These are phyloP conservation scores for Parazoanthus atlanticus DNA, from an alignment of 92 coral and sea anemone genomes.

Conservation along the genomic window DNA sequence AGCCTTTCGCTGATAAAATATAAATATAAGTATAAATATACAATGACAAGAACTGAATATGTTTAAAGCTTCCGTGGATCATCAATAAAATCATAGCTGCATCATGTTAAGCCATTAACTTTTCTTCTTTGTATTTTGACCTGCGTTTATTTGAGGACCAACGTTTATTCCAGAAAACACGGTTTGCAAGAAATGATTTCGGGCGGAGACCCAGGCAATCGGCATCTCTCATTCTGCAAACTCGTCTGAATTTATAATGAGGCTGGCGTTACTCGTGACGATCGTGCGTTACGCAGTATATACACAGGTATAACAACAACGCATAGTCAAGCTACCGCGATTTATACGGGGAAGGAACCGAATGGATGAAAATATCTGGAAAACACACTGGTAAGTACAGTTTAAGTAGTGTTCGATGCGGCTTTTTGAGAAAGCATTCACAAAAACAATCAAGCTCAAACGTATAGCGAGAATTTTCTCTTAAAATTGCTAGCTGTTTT, in stretches of 20 bases:
- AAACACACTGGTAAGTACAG: background rate
- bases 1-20: too few species aligned
- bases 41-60: too few species aligned
- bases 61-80: too few species aligned
- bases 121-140: too few species aligned
- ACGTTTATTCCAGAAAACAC: too few species aligned
- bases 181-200: too few species aligned
- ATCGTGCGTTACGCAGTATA: background rate
- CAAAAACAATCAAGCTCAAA: background rate
- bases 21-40: too few species aligned
- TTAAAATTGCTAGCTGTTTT: background rate
- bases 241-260: background rate
- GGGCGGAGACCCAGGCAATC: too few species aligned
- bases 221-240: too few species aligned
- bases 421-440: background rate
- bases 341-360: background rate
- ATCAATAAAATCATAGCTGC: too few species aligned
- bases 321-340: background rate
- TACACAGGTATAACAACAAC: background rate
- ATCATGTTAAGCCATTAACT: too few species aligned
- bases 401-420: background rate
- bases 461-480: background rate
- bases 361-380: background rate
- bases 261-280: background rate
- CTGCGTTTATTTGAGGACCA: too few species aligned